These are phyloP conservation scores for Cygnus atratus DNA, from an alignment of 2,113 vertebrate genomes.

Conservation along the genomic window DNA sequence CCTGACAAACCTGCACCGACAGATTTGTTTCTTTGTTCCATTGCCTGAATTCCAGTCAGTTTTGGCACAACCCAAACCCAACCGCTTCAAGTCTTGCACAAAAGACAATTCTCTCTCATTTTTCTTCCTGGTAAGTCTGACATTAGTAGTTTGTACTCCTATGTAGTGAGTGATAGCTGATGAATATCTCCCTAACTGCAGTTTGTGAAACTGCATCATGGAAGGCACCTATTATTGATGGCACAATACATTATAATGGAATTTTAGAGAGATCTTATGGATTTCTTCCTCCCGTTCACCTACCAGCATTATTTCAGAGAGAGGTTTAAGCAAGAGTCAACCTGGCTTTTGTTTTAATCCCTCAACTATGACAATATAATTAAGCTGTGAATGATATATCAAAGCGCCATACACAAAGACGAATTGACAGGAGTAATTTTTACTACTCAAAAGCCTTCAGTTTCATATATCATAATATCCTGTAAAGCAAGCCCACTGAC, in stretches of 20 bases:
- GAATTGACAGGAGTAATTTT: conserved; percentile 54
- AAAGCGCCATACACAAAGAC: conserved; percentile 54
- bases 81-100: neutral
- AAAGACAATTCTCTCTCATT: neutral
- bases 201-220: neutral
- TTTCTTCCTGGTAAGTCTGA: neutral
- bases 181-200: neutral
- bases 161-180: neutral
- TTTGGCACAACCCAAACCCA: neutral
- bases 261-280: conserved; percentile 47
- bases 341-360: conserved; percentile 59
- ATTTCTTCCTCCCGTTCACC: conserved; percentile 29
- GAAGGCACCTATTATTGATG: conserved; percentile 43
- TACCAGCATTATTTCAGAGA: conserved; percentile 45
- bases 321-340: conserved; percentile 34
- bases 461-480: conserved; percentile 54
- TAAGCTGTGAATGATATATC: conserved; percentile 62
- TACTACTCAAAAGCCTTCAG: conserved; percentile 36
- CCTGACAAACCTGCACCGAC: rapidly evolving
- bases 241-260: conserved; percentile 32
- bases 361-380: conserved; percentile 65
- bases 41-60: neutral
- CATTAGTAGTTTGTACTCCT: neutral
- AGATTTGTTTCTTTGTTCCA: neutral
- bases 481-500: conserved; percentile 47